Evolutionary conservation across 1,140 invertebrate genomes (phyloP), one percentile per base, ranked within the genome.

Genomic region (Apis cerana): DNA sequence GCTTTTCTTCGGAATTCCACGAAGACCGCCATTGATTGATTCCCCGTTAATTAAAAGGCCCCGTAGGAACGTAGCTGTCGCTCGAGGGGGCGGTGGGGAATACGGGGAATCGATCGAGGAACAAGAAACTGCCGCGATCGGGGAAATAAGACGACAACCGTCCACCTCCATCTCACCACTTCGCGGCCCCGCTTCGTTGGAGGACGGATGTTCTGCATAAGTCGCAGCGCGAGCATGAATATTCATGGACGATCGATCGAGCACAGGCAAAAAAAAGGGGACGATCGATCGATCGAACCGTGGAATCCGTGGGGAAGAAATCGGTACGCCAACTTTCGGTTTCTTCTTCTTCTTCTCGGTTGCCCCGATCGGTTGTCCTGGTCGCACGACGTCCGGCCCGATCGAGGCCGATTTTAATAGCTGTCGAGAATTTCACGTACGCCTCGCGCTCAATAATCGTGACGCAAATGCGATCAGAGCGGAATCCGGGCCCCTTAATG

Each of bases 11-110:
- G 83, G 81, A 85, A 90, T 89, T 85, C 84, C 84, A 69, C 52
- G 62, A 70, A 76, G 61, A 75, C 69, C 72, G 43, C 78, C 88
- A 88, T 89, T 91, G 91, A 93, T 92, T 91, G 89, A 92, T 91
- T 92, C 87, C 87, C 90, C 74, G 89, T 91, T 93, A 93, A 93
- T 93, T 92, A 93, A 91, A 92, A 89, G 85, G 56, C 43, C 56
- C 74, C 54, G 54, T 68, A 90, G 74, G 70, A 81, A 83, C 86
- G 85, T 72, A 82, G 81, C 82, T 85, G 77, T 80, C 85, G 79
- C 80, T n/a, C 23, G 21, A 15, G 62, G 65, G 65, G 61, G 48
- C 75, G 81, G 72, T 67, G 81, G 65, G 43, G 83, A 86, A 86
- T 92, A 93, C 91, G 79, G 59, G 77, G 90, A 92, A 90, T 88